Evolutionary conservation across 2,113 vertebrate genomes (phyloP).

Genomic region (Crotalus viridis): DNA sequence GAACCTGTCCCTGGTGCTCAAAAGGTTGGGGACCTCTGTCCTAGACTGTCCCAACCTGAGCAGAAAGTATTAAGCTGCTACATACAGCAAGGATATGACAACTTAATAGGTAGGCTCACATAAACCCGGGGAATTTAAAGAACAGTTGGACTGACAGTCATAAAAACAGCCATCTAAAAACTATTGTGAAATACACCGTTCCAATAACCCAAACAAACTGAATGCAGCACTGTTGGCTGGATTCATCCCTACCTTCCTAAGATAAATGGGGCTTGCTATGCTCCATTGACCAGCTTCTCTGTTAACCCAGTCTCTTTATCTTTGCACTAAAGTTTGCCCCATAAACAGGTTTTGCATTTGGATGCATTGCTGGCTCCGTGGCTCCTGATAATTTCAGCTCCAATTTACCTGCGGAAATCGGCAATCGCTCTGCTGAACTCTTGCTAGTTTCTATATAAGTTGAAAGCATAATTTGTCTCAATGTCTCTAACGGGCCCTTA

Average conservation of each 20-base stretch:
- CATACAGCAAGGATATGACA: not conserved
- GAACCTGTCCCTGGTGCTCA: too few species aligned
- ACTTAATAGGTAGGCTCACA: too few species aligned
- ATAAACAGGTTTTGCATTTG: conserved; percentile 19
- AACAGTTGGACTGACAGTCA: not conserved
- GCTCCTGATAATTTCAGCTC: conserved; percentile 8
- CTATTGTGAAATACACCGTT: not conserved
- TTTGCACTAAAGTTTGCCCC: not conserved
- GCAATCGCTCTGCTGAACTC: conserved; percentile 1
- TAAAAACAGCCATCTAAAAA: not conserved
- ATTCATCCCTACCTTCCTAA: not conserved
- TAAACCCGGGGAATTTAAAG: not conserved
- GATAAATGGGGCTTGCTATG: conserved; percentile 17
- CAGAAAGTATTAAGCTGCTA: not conserved
- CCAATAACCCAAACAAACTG: not conserved
- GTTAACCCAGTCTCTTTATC: not conserved
- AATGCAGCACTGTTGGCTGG: not conserved
- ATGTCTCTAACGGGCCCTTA: conserved; percentile 5
- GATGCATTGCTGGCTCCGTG: not conserved
- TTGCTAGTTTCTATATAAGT: not conserved
- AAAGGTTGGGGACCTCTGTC: too few species aligned
- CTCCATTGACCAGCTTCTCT: not conserved
- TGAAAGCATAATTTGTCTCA: conserved; percentile 26
- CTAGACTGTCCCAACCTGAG: not conserved
- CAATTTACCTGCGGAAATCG: conserved; percentile 7